phyloP scores from a whole-genome alignment of 2,113 vertebrate genomes.

The Orthonyx spaldingii region DNA sequence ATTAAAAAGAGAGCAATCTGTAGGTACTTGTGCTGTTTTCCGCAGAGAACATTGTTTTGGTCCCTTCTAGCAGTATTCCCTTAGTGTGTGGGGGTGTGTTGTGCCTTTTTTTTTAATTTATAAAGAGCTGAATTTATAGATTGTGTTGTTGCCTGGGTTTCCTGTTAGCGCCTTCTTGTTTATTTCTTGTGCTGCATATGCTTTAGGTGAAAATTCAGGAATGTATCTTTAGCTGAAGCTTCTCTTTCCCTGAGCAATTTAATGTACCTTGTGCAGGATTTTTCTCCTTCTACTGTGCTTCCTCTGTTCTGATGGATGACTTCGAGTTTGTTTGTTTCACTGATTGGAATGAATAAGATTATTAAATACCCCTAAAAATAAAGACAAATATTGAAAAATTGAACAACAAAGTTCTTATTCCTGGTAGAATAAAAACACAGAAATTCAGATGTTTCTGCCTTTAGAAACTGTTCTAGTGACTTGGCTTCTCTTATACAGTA shows the following conservation, averaged over 20 bases:
- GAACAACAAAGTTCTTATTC: neutral
- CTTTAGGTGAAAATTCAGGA: neutral
- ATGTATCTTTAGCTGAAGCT: neutral
- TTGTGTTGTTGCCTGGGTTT: neutral
- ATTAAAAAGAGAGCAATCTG: neutral
- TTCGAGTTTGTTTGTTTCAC: neutral
- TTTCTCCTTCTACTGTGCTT: neutral
- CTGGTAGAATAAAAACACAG: neutral
- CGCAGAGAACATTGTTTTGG: neutral
- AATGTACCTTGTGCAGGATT: neutral
- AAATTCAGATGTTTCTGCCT: neutral
- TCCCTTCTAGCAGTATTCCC: neutral
- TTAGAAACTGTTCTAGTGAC: neutral
- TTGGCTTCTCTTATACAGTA: neutral
- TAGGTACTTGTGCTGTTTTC: neutral
- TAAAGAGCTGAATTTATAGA: neutral
- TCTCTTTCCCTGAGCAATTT: neutral
- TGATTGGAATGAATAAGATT: neutral
- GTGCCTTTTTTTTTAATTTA: neutral
- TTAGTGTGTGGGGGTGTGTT: rapidly evolving
- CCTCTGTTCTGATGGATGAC: neutral
- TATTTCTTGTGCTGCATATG: neutral
- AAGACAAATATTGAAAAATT: neutral
- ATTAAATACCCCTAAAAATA: neutral
- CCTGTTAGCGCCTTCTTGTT: neutral